phyloP scores from a whole-genome alignment of 2,113 vertebrate species.

The Acrocephalus arundinaceus region DNA sequence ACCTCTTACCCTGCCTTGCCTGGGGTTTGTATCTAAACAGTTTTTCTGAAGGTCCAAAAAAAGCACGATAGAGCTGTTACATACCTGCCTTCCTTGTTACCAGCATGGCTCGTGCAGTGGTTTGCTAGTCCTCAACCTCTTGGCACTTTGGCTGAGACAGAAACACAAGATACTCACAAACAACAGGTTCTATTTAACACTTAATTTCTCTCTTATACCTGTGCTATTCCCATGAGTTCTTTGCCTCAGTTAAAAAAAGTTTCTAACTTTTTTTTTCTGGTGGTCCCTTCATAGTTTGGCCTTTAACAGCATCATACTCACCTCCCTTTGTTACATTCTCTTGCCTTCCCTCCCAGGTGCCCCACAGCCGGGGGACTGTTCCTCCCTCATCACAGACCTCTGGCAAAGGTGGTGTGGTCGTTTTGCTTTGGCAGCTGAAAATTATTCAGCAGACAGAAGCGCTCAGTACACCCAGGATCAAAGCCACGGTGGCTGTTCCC shows the following conservation, averaged over 20 bases:
- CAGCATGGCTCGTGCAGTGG: neutral
- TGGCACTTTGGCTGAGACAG: neutral
- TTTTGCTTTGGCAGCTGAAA: neutral
- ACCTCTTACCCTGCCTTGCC: neutral
- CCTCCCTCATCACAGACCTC: neutral
- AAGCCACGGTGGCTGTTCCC: neutral
- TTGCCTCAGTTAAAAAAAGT: neutral
- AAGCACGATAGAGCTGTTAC: neutral
- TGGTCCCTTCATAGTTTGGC: neutral
- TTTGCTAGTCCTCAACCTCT: neutral
- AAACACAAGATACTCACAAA: neutral
- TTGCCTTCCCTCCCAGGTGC: neutral
- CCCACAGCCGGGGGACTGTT: neutral
- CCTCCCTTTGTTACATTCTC: neutral
- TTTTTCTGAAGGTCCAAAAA: neutral
- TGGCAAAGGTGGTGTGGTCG: neutral
- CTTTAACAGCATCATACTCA: neutral
- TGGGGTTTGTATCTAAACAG: neutral
- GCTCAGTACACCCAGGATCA: neutral
- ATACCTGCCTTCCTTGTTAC: neutral
- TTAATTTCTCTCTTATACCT: neutral
- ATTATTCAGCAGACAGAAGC: neutral
- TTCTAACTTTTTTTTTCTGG: accelerated
- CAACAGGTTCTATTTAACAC: neutral
- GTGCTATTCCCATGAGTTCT: neutral